Evolutionary conservation across 2,113 vertebrate species (phyloP).

Genomic region (Crotophaga sulcirostris): DNA sequence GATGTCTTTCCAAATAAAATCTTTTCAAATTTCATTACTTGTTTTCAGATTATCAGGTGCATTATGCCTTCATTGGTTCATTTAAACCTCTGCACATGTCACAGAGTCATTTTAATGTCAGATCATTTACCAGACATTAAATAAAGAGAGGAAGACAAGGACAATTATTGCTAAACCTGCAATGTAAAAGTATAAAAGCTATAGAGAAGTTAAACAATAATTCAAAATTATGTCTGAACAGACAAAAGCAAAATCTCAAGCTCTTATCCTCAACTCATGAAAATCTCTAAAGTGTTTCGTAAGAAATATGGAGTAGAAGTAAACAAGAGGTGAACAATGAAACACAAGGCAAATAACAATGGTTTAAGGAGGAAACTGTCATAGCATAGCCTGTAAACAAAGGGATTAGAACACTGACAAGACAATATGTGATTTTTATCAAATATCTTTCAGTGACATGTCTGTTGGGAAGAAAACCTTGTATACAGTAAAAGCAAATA

Average conservation of each 20-base stretch:
- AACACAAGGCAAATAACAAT: background rate
- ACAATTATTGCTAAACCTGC: background rate
- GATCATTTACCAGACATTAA: slow-evolving; percentile 1
- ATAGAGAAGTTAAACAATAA: background rate
- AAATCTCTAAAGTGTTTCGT: background rate
- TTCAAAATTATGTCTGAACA: background rate
- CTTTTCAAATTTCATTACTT: background rate
- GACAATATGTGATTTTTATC: background rate
- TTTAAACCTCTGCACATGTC: background rate
- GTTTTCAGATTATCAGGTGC: slow-evolving; percentile 8
- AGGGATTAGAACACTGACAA: background rate
- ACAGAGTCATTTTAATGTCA: background rate
- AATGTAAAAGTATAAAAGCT: background rate
- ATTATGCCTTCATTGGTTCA: background rate
- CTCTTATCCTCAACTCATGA: background rate
- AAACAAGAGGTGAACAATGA: slow-evolving; percentile 15
- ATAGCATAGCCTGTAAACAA: background rate
- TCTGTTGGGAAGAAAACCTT: background rate
- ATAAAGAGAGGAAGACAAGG: slow-evolving; percentile 23
- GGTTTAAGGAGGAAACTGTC: background rate
- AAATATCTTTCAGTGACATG: background rate
- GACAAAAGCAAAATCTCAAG: slow-evolving; percentile 24
- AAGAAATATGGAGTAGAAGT: background rate
- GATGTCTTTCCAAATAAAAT: slow-evolving; percentile 5
- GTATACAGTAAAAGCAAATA: background rate